Conservation (phyloP, 1,140 invertebrate genomes). For the Danaus plexippus region DNA sequence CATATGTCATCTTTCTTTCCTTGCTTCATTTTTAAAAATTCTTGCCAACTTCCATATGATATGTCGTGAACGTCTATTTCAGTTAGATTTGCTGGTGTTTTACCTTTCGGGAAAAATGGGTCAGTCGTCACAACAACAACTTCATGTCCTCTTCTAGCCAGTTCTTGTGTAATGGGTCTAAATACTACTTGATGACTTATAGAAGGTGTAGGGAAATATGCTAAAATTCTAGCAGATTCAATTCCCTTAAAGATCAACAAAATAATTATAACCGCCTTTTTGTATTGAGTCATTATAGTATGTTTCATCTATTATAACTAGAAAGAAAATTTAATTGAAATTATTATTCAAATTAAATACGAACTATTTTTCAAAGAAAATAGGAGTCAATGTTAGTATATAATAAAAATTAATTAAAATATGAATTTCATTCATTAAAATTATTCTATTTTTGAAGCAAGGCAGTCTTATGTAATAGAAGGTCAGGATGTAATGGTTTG, state of each 20-base stretch:
- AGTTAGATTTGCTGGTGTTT: slow-evolving; percentile 28
- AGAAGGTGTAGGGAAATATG: slow-evolving; percentile 61
- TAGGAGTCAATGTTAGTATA: too few species aligned
- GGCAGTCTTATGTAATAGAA: too few species aligned
- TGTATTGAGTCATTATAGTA: too few species aligned
- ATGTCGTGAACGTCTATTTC: slow-evolving; percentile 45
- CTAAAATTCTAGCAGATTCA: slow-evolving; percentile 56
- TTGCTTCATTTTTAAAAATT: slow-evolving; percentile 16
- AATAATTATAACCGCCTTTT: too few species aligned
- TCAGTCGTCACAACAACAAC: slow-evolving; percentile 54
- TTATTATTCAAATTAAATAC: too few species aligned
- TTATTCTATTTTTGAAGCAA: too few species aligned
- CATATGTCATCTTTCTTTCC: slow-evolving; percentile 13
- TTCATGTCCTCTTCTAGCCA: slow-evolving; percentile 66
- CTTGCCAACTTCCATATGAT: slow-evolving; percentile 27
- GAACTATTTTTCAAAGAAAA: too few species aligned
- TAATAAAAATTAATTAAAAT: too few species aligned
- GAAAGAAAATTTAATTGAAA: too few species aligned
- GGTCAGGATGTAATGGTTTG: too few species aligned
- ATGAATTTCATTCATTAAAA: too few species aligned
- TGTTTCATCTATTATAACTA: too few species aligned
- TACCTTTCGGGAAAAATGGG: slow-evolving; percentile 33
- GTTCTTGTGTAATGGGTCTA: slow-evolving; percentile 49
- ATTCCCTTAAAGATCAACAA: neutral
- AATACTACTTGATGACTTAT: slow-evolving; percentile 74